Evolutionary conservation across 2,113 vertebrate species (phyloP), one percentile per base, ranked within the genome.

Genomic region (Actinemys pallida): DNA sequence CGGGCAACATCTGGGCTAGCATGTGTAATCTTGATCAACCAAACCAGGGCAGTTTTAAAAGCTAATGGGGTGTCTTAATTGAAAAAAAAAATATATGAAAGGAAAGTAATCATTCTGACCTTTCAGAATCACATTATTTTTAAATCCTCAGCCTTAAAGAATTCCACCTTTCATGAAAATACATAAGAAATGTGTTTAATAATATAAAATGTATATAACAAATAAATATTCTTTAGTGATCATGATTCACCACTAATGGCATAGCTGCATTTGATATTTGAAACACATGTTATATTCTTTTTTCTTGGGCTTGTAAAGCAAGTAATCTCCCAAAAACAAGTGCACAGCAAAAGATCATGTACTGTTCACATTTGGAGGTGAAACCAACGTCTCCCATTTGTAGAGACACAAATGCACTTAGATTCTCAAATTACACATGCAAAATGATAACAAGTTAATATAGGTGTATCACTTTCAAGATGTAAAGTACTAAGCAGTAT

Each of bases 291-390:
- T 1, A 31, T 39, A 35, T 45, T 56, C 65, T 56, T 87, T 80
- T 47, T 59, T 88, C 87, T 94, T 90, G 65, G 81, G 83, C 79
- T 87, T 72, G 57, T 87, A 96, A 96, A 96, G 94, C 81, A 93
- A 96, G 93, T 90, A 86, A 93, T 31, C 39, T 91, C 54, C 49
- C 92, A 56, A 53, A 95, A 93, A 86, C 72, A 87, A 53, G 52
- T 49, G 27, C 81, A 47, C 84, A 62, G 45, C 80, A 76, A 94
- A 93, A 97, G 97, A 94, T n/a, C 5, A 1, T 29, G 52, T 50
- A 75, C 81, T 87, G 45, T 54, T 76, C 72, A 76, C 35, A 83
- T 89, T 49, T 31, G 10, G n/a, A 14, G 69, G 82, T 54, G 1
- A 39, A 10, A 72, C 89, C 29, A 65, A 75, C 52, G 79, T 88